A percentile compares a stretch with the other conserved stretches of the same genome.
Conservation (phyloP, 2,797 vertebrate species). For the Microctenopoma lineatum region DNA sequence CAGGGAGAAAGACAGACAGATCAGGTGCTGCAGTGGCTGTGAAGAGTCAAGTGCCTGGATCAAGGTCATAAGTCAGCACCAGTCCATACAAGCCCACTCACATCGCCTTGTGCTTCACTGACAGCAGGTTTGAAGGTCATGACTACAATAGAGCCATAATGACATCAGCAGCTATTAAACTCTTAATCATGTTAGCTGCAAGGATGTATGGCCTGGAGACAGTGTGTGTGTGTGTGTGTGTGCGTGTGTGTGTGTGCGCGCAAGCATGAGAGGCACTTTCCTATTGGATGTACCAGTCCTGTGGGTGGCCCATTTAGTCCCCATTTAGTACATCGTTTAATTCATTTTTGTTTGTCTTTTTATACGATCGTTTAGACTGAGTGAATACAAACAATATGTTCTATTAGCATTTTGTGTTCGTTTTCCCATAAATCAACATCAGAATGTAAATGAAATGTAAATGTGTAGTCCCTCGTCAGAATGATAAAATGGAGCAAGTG, state of each 20-base stretch:
- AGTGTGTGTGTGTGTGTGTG: conserved; percentile 9
- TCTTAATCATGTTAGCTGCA: conserved; percentile 74
- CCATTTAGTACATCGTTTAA: conserved; percentile 7
- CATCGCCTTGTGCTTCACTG: conserved; percentile 27
- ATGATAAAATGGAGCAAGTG: neutral
- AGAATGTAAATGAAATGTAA: neutral
- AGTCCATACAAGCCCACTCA: neutral
- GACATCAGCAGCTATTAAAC: conserved; percentile 79
- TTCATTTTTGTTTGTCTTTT: conserved; percentile 18
- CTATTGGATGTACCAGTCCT: conserved; percentile 33
- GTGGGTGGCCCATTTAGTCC: conserved; percentile 14
- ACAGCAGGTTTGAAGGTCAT: conserved; percentile 78
- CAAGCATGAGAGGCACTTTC: conserved; percentile 26
- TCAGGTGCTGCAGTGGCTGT: conserved; percentile 26
- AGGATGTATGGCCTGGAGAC: conserved; percentile 63
- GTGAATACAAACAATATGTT: neutral
- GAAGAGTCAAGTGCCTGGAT: conserved; percentile 55
- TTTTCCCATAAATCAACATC: neutral
- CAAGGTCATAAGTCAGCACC: conserved; percentile 57
- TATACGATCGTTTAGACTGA: neutral
- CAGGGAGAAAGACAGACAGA: conserved; percentile 7
- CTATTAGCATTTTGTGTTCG: neutral
- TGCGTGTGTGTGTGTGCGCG: conserved; percentile 19
- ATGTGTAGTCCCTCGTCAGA: neutral
- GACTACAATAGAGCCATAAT: conserved; percentile 75